These are phyloP conservation scores for Agonopterix alstromeriana DNA, from an alignment of 2,888 invertebrate genomes.

Conservation along the genomic window DNA sequence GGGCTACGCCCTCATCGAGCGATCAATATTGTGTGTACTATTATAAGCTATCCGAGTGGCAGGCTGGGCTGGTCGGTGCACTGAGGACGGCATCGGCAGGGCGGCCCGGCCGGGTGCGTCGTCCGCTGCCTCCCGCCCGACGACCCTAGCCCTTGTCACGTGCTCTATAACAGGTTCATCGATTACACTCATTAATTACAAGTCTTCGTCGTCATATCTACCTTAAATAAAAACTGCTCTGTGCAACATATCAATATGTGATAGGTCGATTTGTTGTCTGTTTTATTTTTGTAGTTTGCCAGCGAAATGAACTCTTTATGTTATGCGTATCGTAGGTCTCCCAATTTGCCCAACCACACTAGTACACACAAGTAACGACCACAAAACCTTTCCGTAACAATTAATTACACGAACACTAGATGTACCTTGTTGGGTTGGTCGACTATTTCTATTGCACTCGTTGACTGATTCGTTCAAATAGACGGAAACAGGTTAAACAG, in stretches of 20 bases:
- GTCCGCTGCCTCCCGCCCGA: slow-evolving; percentile 11
- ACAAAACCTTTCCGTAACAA: neutral
- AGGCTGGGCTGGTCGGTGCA: slow-evolving; percentile 19
- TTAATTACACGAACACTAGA: neutral
- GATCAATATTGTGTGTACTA: slow-evolving; percentile 28
- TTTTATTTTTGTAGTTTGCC: too few species aligned
- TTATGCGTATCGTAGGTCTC: too few species aligned
- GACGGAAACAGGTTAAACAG: slow-evolving; percentile 7
- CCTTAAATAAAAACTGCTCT: neutral
- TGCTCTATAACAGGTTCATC: slow-evolving; percentile 17
- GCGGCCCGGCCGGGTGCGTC: slow-evolving; percentile 5
- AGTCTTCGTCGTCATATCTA: slow-evolving; percentile 3
- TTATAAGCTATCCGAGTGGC: slow-evolving; percentile 20
- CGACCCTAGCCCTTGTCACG: slow-evolving; percentile 11
- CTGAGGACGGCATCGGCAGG: slow-evolving; percentile 12
- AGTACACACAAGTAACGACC: too few species aligned
- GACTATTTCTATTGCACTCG: neutral
- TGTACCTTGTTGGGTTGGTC: neutral
- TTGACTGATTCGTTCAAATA: slow-evolving; percentile 2
- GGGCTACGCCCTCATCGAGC: slow-evolving; percentile 25
- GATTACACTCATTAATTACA: slow-evolving; percentile 11
- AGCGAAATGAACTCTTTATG: too few species aligned
- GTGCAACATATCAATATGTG: too few species aligned
- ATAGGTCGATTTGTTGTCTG: too few species aligned
- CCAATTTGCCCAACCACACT: too few species aligned